Evolutionary conservation across 2,888 invertebrate genomes (phyloP).

Genomic region (Agonum fuliginosum): DNA sequence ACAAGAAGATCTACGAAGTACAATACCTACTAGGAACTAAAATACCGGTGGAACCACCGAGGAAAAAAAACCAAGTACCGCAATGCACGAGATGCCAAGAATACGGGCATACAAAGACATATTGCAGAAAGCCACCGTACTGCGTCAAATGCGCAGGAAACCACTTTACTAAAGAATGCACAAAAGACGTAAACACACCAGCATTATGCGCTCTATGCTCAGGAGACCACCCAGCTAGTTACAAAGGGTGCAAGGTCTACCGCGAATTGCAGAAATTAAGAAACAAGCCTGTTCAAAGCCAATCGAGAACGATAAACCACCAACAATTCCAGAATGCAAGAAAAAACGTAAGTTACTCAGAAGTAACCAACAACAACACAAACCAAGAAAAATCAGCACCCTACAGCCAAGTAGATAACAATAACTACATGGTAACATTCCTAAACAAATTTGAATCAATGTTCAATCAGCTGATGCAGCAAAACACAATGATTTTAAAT

Average conservation of each 20-base stretch:
- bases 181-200: conserved; percentile 2
- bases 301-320: too few relatives aligned
- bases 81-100: too few relatives aligned
- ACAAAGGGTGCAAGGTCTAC: too few relatives aligned
- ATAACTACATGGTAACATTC: neutral
- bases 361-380: too few relatives aligned
- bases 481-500: conserved; percentile 58
- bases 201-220: conserved; percentile 46
- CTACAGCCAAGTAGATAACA: neutral
- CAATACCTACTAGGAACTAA: too few relatives aligned
- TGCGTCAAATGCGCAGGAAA: conserved; percentile 61
- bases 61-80: too few relatives aligned
- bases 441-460: conserved; percentile 19
- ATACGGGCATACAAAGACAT: conserved; percentile 61
- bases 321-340: too few relatives aligned
- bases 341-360: too few relatives aligned
- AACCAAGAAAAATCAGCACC: neutral
- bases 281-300: conserved; percentile 43
- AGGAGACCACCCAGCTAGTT: conserved; percentile 54
- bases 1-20: too few relatives aligned
- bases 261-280: too few relatives aligned
- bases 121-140: conserved; percentile 49
- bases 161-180: conserved; percentile 57
- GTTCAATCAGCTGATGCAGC: conserved; percentile 51
- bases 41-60: too few relatives aligned